These are phyloP conservation scores for Apodemia zela DNA, from an alignment of 2,888 invertebrate genomes.

Conservation along the genomic window DNA sequence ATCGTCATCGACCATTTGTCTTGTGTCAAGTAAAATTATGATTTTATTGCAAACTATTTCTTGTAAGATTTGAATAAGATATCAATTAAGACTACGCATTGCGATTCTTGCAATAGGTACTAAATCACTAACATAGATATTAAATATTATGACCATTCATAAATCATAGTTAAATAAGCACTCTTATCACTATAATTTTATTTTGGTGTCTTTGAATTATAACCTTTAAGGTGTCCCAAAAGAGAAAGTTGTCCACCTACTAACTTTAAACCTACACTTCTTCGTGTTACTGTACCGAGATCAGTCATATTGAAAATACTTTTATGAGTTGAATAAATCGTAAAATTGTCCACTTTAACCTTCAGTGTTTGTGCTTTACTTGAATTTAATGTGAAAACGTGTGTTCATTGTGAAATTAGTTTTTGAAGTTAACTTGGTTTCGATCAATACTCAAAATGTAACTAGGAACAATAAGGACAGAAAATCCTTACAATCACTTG, in stretches of 20 bases:
- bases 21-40: too few relatives aligned
- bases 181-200: background rate
- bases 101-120: background rate
- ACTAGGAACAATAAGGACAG: conserved; percentile 35
- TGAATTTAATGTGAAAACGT: background rate
- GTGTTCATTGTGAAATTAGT: too few relatives aligned
- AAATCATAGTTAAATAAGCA: conserved; percentile 16
- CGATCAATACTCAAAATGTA: conserved; percentile 32
- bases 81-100: too few relatives aligned
- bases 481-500: background rate
- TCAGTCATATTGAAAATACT: conserved; percentile 32
- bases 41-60: too few relatives aligned
- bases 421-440: too few relatives aligned
- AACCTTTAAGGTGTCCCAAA: conserved; percentile 40
- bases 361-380: background rate
- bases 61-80: too few relatives aligned
- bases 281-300: conserved; percentile 38
- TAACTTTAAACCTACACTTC: conserved; percentile 40
- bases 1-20: too few relatives aligned
- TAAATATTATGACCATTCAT: conserved; percentile 7
- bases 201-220: conserved; percentile 23
- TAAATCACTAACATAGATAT: background rate
- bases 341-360: background rate
- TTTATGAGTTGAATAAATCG: conserved; percentile 23
- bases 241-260: conserved; percentile 74